Percentiles rank a stretch among this genome's conserved stretches.
Evolutionary conservation across 2,888 invertebrate genomes (phyloP).

Genomic region (Cheilosia grossa): DNA sequence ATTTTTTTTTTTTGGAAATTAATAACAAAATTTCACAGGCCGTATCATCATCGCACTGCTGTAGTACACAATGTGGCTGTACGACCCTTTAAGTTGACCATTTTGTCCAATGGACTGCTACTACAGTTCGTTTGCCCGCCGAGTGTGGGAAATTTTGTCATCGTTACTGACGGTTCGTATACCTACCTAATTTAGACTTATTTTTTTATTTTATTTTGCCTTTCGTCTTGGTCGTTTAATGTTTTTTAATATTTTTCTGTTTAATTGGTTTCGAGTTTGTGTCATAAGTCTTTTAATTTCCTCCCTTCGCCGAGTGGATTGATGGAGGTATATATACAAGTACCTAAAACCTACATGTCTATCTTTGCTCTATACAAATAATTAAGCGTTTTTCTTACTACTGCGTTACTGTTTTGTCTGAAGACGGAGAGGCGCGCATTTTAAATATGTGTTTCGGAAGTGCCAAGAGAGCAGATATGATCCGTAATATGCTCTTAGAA

Average conservation of each 20-base stretch:
- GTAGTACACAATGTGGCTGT: background rate
- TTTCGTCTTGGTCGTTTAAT: slow-evolving; percentile 47
- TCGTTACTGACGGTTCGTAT: slow-evolving; percentile 45
- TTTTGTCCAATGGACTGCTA: slow-evolving; percentile 72
- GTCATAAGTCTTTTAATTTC: slow-evolving; percentile 72
- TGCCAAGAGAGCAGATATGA: slow-evolving; percentile 61
- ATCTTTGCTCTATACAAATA: slow-evolving; percentile 33
- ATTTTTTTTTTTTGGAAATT: slow-evolving; percentile 61
- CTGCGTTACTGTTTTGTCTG: slow-evolving; percentile 27
- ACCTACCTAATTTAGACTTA: slow-evolving; percentile 58
- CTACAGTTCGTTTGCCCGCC: slow-evolving; percentile 62
- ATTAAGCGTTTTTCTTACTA: slow-evolving; percentile 49
- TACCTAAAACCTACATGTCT: background rate
- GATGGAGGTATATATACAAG: slow-evolving; percentile 10
- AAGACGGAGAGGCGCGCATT: slow-evolving; percentile 23
- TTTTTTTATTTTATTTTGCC: slow-evolving; percentile 23
- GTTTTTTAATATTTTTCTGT: slow-evolving; percentile 72
- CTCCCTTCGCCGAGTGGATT: slow-evolving; percentile 26
- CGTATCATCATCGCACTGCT: slow-evolving; percentile 44
- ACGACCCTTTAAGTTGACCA: slow-evolving; percentile 71
- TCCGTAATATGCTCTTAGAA: slow-evolving; percentile 57
- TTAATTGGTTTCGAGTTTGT: slow-evolving; percentile 72
- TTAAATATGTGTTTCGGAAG: slow-evolving; percentile 66
- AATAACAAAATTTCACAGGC: slow-evolving; percentile 74
- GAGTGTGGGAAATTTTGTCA: slow-evolving; percentile 67